Percentiles rank a stretch among this genome's conserved stretches.
Conservation (phyloP, 1,140 invertebrate genomes). For the Sycophila sp. region DNA sequence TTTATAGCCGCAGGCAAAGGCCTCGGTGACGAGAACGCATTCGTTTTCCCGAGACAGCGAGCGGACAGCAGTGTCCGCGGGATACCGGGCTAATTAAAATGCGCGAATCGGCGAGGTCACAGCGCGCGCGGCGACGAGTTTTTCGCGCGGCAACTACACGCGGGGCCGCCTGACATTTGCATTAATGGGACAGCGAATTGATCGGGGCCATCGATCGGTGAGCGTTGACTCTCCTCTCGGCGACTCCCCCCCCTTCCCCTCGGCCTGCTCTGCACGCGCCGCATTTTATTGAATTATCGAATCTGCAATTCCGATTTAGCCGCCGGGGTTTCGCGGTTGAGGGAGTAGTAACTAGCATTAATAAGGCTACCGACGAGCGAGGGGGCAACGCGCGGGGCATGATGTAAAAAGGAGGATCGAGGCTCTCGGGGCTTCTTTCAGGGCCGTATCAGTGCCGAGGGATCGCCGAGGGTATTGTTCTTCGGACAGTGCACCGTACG, state of each 20-base stretch:
- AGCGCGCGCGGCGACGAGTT: not conserved
- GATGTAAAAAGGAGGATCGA: not conserved
- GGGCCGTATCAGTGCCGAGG: not conserved
- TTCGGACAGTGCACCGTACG: not conserved
- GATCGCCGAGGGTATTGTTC: not conserved
- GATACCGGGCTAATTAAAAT: constrained; percentile 33
- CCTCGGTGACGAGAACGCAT: not conserved
- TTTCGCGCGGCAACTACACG: constrained; percentile 3
- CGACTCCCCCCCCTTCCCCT: not conserved
- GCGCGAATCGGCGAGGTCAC: not conserved
- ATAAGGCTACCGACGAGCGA: not conserved
- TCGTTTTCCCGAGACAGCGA: not conserved
- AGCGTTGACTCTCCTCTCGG: too few relatives aligned
- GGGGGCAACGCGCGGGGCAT: not conserved
- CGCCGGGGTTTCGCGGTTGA: not conserved
- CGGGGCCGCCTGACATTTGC: not conserved
- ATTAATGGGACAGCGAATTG: constrained; percentile 25
- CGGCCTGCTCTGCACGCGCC: not conserved
- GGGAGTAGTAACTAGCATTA: not conserved
- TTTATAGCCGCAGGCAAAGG: not conserved
- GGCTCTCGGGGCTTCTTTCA: too few relatives aligned
- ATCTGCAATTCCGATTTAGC: constrained; percentile 18
- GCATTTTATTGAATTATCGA: not conserved
- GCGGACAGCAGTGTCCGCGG: not conserved
- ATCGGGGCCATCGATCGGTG: constrained; percentile 20